These are phyloP conservation scores for Helogale parvula DNA, from an alignment of 2,113 vertebrate species.

Conservation along the genomic window DNA sequence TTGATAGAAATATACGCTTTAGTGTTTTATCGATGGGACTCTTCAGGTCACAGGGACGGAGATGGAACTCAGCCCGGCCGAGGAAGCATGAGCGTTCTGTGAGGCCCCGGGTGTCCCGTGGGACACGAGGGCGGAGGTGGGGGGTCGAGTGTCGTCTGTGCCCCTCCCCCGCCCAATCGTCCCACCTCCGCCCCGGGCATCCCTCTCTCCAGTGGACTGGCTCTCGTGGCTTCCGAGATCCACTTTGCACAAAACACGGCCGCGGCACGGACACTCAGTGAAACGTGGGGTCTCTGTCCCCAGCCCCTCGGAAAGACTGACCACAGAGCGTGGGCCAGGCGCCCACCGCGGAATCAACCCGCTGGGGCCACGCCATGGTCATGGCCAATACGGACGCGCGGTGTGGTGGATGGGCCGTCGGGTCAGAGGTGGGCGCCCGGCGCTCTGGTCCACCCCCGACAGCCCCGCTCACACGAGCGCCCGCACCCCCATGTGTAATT, in stretches of 20 bases:
- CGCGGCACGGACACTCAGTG: rapidly evolving
- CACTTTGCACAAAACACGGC: rapidly evolving
- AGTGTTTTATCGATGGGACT: background rate
- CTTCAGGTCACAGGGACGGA: background rate
- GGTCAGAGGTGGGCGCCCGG: rapidly evolving
- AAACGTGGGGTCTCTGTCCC: rapidly evolving
- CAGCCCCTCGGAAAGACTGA: background rate
- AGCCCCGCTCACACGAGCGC: rapidly evolving
- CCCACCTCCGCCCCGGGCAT: rapidly evolving
- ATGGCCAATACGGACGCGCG: rapidly evolving
- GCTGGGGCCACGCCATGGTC: background rate
- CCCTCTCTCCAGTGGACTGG: rapidly evolving
- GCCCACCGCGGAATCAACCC: rapidly evolving
- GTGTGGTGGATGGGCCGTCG: rapidly evolving
- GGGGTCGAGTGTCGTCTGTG: rapidly evolving
- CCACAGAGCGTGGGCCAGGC: rapidly evolving
- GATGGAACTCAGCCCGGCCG: background rate
- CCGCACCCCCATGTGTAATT: rapidly evolving
- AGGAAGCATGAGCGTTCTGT: background rate
- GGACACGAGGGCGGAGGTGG: background rate
- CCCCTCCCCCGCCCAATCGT: background rate
- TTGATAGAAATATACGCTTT: background rate
- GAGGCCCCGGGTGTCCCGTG: rapidly evolving
- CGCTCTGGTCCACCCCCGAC: background rate
- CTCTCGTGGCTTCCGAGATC: background rate